Base-by-base conservation (phyloP, 2,888 invertebrate genomes). In the Nomada ferruginata region DNA sequence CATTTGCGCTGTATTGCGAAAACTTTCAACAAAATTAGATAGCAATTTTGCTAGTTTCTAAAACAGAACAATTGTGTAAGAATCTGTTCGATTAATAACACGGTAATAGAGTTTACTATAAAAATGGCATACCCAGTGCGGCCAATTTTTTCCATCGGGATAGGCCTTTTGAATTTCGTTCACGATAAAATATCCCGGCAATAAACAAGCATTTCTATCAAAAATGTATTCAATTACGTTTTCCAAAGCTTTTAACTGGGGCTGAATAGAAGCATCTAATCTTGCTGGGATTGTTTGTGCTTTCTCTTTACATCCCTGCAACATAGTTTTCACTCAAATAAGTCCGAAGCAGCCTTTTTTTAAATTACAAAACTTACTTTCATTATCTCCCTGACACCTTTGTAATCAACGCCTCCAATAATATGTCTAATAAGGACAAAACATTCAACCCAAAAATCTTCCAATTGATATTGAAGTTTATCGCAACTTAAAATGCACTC, bases 131-230 rank as follows among this genome's bases (percentile, higher is more conserved):
- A 97, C 97, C 98, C 99, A 99, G 94, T 99, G 98, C 64, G 98
- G 97, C 96, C 97, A 97, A 83, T 96, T 96, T 90, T 96, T 96
- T 87, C 96, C 96, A 86, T 97, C 97, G 1, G 97, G 96, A 93
- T 97, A 97, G 63, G 96, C 96, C 92, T 99, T 99, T 91, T 98
- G 97, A 86, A 99, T 97, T 95, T 99, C 99, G 92, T 98, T 98
- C 0, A 98, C 97, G 85, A 99, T 97, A 90, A 99, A 97, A 94
- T 99, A 99, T 9, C 98, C 98, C 0, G 99, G 99, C 76, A 99
- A 94, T 53, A 99, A 94, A 91, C 98, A 98, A 29, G 97, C 97
- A 94, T 98, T 97, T 53, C 99, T 95, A 93, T 99, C 98, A 94
- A 99, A 97, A 90, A 99, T 98, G 90, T 97, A 97, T 85, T 97